Percentiles rank a stretch among this genome's conserved stretches.
Evolutionary conservation across 1,140 invertebrate species (phyloP).

Genomic region (Eumeta japonica): DNA sequence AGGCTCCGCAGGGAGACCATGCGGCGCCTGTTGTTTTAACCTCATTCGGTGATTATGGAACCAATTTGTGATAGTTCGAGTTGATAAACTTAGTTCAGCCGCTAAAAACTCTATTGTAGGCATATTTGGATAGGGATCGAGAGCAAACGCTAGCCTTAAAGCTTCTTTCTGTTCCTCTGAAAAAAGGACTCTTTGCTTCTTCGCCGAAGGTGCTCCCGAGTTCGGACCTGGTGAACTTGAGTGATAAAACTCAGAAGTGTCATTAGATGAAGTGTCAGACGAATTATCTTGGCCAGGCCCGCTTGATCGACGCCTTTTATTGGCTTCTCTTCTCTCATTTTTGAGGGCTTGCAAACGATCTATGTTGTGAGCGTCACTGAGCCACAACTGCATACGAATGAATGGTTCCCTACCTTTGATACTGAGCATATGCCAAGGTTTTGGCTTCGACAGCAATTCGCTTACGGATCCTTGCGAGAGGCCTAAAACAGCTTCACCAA

Average conservation of each 20-base stretch:
- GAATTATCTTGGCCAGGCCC: conserved; percentile 82
- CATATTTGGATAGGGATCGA: conserved; percentile 95
- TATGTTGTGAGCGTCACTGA: conserved; percentile 91
- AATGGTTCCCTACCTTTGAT: conserved; percentile 98
- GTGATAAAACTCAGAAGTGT: conserved; percentile 86
- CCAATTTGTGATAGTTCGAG: conserved; percentile 97
- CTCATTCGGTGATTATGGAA: conserved; percentile 99
- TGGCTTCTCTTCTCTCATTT: conserved; percentile 86
- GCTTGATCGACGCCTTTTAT: conserved; percentile 78
- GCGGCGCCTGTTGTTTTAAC: conserved; percentile 85
- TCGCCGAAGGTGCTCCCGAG: conserved; percentile 71
- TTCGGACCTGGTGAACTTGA: conserved; percentile 75
- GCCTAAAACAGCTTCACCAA: conserved; percentile 94
- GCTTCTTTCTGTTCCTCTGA: conserved; percentile 98
- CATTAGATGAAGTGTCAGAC: conserved; percentile 83
- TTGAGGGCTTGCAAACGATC: conserved; percentile 83
- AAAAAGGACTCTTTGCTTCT: conserved; percentile 92
- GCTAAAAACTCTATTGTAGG: conserved; percentile 94
- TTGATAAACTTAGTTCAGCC: conserved; percentile 85
- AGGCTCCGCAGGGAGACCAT: conserved; percentile 67
- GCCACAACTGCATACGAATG: conserved; percentile 96
- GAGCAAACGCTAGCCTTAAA: conserved; percentile 84
- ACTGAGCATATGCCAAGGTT: conserved; percentile 98
- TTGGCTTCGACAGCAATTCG: conserved; percentile 95
- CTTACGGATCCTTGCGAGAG: conserved; percentile 96